Base-by-base conservation (phyloP, 2,888 invertebrate species). In the Cantharis lateralis region DNA sequence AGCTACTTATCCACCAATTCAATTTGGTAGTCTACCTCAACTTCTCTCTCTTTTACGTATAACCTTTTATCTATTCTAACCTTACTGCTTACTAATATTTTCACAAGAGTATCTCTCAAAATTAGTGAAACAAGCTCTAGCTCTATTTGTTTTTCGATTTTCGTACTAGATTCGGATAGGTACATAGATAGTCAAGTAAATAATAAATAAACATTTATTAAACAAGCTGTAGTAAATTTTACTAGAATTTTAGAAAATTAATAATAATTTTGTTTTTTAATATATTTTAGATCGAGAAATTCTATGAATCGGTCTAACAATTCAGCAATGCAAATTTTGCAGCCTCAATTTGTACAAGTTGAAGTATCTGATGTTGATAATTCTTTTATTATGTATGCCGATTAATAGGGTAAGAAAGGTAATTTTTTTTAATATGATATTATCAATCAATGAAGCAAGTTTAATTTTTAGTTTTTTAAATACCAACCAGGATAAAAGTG, bases 361-460 rank as follows among this genome's bases (percentile, higher is more conserved):
- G 94, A 94, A 89, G 91, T 94, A 83, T 91, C 92, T 73, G 93
- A 93, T 86, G 91, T 92, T 80, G 95, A 95, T 87, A 93, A 93
- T 81, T 95, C 95, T 83, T 94, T 95, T 84, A 95, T 96, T 86
- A 95, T 96, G 85, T 96, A 96, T 89, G 94, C 96, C 78, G 96
- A 96, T 88, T 94, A 86, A 83, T 68, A 26, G 66, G 75, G 77
- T 75, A 66, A 75, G 66, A 63, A 11, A 18, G 10, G 7, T 16
- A 13, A 68, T 4, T 24, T 68, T n/a, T 13, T 32, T 13, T 24
- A 32, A n/a, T 32, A 5, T 32, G 5, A 13, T 13, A 32, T 24
- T 13, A 32, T 24, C 24, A n/a, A 24, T 68, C 4, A n/a, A 68
- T 32, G 26, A 20, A 69, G 15, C 11, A 10, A 15, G 11, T 28